A percentile compares a stretch with the other conserved stretches of the same genome.
These are phyloP conservation scores for Brachionus paranguensis DNA, from an alignment of 1,140 invertebrate species.

Conservation along the genomic window DNA sequence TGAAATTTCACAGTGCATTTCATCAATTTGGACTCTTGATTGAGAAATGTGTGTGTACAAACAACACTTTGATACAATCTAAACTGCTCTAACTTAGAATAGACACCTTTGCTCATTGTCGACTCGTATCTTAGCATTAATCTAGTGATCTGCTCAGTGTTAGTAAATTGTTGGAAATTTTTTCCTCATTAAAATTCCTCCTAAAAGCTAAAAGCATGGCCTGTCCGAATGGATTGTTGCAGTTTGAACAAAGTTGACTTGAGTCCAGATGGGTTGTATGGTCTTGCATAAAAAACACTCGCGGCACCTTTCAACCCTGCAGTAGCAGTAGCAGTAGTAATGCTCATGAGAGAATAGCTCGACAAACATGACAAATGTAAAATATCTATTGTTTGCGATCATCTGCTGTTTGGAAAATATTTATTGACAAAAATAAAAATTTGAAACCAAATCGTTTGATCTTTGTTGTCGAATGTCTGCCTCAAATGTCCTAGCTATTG, in stretches of 20 bases:
- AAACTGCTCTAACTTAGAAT: conserved; percentile 8
- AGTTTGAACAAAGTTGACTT: not conserved
- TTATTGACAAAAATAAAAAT: not conserved
- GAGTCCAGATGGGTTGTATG: not conserved
- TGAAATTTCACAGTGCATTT: too few species aligned
- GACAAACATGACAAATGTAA: not conserved
- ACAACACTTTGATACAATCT: not conserved
- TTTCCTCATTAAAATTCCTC: not conserved
- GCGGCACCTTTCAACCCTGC: not conserved
- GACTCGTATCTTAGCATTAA: not conserved
- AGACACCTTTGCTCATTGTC: not conserved
- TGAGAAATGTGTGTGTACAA: not conserved
- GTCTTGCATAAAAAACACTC: not conserved
- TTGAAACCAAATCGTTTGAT: not conserved
- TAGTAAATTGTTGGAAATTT: not conserved
- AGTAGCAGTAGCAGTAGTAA: not conserved
- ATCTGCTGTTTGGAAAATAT: not conserved
- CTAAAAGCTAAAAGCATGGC: not conserved
- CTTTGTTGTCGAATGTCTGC: not conserved
- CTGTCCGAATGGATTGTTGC: not conserved
- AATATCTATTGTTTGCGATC: not conserved
- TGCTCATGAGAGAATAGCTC: not conserved
- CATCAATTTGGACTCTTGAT: not conserved
- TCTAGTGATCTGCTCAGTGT: not conserved
- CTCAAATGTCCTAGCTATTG: not conserved